Percentiles rank a stretch among this genome's conserved stretches.
Conservation (phyloP, 35 echinoderm and acorn worm species). For the Anneissia japonica region DNA sequence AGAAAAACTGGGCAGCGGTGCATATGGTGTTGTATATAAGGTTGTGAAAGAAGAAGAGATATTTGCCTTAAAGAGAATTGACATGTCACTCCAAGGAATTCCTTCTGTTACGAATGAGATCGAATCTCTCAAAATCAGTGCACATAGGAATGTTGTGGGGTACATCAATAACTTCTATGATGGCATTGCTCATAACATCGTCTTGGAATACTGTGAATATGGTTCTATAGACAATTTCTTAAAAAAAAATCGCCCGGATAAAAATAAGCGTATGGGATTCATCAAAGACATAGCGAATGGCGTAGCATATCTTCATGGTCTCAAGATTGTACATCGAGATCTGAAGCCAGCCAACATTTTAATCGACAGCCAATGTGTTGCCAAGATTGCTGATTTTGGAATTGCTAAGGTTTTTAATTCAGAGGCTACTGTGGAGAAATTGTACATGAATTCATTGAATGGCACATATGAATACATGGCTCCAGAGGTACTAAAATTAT, state of each 20-base stretch:
- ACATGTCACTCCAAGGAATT: neutral
- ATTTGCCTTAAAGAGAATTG: neutral
- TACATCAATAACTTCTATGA: neutral
- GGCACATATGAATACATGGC: neutral
- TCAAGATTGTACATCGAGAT: neutral
- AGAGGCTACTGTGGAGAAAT: neutral
- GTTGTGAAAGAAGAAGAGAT: neutral
- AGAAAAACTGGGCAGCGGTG: neutral
- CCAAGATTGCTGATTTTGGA: neutral
- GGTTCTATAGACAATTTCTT: neutral
- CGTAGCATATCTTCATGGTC: neutral
- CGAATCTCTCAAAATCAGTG: neutral
- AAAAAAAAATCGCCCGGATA: neutral
- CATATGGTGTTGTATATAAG: neutral
- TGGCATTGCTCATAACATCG: neutral
- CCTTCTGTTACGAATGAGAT: neutral
- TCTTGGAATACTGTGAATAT: constrained; percentile 12
- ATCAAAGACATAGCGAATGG: neutral
- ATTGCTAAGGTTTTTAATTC: neutral
- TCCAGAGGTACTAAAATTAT: neutral
- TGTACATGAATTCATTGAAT: neutral
- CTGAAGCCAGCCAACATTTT: constrained; percentile 8
- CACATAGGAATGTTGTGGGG: neutral
- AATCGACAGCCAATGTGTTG: neutral
- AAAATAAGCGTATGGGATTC: neutral